Evolutionary conservation across 2,113 vertebrate genomes (phyloP).

Genomic region (Cyprinodon tularosa): DNA sequence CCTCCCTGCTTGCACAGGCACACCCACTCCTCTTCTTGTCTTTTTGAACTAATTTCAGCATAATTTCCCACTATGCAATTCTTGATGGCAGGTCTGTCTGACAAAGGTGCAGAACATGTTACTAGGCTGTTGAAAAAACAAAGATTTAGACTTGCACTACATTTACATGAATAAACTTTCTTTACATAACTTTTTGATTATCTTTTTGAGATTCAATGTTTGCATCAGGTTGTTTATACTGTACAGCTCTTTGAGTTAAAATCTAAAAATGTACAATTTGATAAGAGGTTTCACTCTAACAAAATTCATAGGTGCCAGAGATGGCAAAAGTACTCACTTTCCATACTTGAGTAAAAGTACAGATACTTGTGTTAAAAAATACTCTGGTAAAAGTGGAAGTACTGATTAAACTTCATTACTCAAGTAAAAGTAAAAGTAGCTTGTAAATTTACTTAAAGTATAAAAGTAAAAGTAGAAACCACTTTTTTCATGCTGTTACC

Average conservation of each 20-base stretch:
- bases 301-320: constrained; percentile 27
- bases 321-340: too few relatives aligned
- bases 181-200: constrained; percentile 20
- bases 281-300: constrained; percentile 56
- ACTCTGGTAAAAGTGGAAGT: too few relatives aligned
- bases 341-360: too few relatives aligned
- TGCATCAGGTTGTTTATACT: constrained; percentile 51
- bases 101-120: constrained; percentile 63
- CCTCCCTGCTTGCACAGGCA: constrained; percentile 18
- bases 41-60: constrained; percentile 58
- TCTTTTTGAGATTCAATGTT: constrained; percentile 17
- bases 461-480: too few relatives aligned
- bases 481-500: too few relatives aligned
- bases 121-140: constrained; percentile 75
- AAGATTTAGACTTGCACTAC: constrained; percentile 69
- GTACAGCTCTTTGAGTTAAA: constrained; percentile 61
- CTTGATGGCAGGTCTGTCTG: constrained; percentile 67
- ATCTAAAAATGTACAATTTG: constrained; percentile 60
- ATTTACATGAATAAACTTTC: constrained; percentile 67
- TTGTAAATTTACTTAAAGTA: too few relatives aligned
- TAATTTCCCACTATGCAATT: constrained; percentile 53
- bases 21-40: constrained; percentile 24
- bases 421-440: too few relatives aligned
- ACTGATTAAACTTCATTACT: too few relatives aligned
- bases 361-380: too few relatives aligned